Evolutionary conservation across 2,888 invertebrate genomes (phyloP), one percentile per base, ranked within the genome.

Genomic region (Drosophila fungiperda): DNA sequence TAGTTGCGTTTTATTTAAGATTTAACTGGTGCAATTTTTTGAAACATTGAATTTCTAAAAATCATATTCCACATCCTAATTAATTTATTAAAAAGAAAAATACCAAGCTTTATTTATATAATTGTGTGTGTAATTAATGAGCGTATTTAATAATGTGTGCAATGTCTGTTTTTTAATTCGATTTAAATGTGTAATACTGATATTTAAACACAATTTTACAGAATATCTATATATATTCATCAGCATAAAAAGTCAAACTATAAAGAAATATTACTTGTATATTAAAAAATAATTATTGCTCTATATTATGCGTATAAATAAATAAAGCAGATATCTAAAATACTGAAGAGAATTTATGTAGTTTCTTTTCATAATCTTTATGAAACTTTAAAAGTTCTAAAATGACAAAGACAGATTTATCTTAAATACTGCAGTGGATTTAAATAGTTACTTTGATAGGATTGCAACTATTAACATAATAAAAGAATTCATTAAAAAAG

Each of bases 91-190:
- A 1, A 69, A 76, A 63, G 23, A 11, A 63, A 65, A 69, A 61
- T 48, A 45, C 23, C 52, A 67, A 89, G 89, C 79, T 84, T 87
- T 87, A 83, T 81, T 80, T 88, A 75, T 80, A 72, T 73, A 55
- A n/a, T 68, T 65, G 49, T 69, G 69, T 55, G 60, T 73, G 59
- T 70, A 83, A 72, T 73, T 52, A 48, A 58, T 61, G 59, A 63
- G 38, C 11, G 23, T 64, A 36, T 60, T 48, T 45, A 12, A 38
- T 9, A 29, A 12, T 40, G 20, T 63, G 80, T 78, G 80, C 77
- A 80, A 80, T 77, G 48, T 62, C 26, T 48, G 35, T 58, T 53
- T 48, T 38, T 49, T 7, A 36, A 40, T 59, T 38, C 20, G 20
- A 53, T 7, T 29, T 15, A 20, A 55, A 55, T 38, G 23, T 65